Conservation (phyloP, 2,888 invertebrate species). For the Prosapia bicincta region DNA sequence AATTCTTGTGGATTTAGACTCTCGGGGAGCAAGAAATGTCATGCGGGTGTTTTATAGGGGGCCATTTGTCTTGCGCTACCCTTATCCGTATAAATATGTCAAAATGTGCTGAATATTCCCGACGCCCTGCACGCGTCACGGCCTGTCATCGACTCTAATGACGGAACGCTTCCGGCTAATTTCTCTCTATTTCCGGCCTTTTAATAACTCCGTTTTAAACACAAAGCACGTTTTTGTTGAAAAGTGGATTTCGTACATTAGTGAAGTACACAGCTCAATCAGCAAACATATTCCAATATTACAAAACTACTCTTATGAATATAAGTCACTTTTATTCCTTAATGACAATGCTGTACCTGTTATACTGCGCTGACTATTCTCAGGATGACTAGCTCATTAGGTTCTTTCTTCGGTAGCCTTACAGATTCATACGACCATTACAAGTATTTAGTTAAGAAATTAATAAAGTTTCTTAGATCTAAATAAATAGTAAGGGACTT, state of each 20-base stretch:
- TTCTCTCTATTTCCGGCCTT: background rate
- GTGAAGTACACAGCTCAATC: too few species aligned
- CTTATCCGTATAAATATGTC: constrained; percentile 35
- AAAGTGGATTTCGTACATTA: background rate
- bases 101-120: constrained; percentile 31
- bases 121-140: background rate
- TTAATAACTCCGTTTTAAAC: background rate
- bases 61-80: constrained; percentile 29
- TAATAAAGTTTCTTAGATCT: too few species aligned
- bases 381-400: too few species aligned
- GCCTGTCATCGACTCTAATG: constrained; percentile 14
- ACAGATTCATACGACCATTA: too few species aligned
- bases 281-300: too few species aligned
- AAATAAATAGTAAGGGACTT: too few species aligned
- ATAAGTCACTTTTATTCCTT: too few species aligned
- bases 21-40: background rate
- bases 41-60: constrained; percentile 26
- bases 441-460: too few species aligned
- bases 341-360: too few species aligned
- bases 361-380: too few species aligned
- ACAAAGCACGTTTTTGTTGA: background rate
- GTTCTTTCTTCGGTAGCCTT: too few species aligned
- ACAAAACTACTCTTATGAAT: too few species aligned
- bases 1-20: constrained; percentile 9
- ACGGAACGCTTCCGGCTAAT: background rate